A percentile compares a stretch with the other conserved stretches of the same genome.
phyloP scores from a whole-genome alignment of 2,797 vertebrate species.

The Tolypeutes matacus region DNA sequence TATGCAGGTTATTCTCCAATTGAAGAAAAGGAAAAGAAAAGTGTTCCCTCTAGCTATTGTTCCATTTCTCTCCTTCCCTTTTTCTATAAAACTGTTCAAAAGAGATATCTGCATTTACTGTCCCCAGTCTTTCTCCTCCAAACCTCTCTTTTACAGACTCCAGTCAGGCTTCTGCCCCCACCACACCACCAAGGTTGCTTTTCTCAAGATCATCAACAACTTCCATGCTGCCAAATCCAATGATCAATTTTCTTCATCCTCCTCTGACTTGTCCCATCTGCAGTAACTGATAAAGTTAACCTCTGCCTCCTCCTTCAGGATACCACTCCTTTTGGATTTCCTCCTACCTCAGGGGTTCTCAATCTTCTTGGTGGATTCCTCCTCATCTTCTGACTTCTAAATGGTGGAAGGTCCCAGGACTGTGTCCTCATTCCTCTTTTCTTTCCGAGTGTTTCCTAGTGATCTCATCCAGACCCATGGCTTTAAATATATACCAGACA shows the following conservation, averaged over 20 bases:
- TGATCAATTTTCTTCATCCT: background rate
- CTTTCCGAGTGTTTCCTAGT: background rate
- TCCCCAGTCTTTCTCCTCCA: background rate
- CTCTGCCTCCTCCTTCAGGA: background rate
- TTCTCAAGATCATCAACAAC: background rate
- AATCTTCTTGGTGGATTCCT: background rate
- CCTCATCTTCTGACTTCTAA: background rate
- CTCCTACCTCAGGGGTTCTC: background rate
- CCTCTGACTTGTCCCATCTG: background rate
- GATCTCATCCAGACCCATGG: background rate
- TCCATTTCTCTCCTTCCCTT: background rate
- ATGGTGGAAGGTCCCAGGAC: background rate
- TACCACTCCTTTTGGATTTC: background rate
- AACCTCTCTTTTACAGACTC: background rate
- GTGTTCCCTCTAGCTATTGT: background rate
- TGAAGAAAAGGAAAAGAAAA: conserved; percentile 36
- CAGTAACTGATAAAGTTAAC: background rate
- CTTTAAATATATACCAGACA: background rate
- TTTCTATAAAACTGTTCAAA: background rate
- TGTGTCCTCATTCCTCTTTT: background rate
- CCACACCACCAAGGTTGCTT: background rate
- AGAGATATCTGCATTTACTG: background rate
- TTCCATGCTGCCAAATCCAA: background rate
- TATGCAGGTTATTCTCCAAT: conserved; percentile 15
- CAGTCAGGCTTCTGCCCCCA: background rate